Base-by-base conservation (phyloP, 2,888 invertebrate genomes). In the Prosopocoilus inquinatus region DNA sequence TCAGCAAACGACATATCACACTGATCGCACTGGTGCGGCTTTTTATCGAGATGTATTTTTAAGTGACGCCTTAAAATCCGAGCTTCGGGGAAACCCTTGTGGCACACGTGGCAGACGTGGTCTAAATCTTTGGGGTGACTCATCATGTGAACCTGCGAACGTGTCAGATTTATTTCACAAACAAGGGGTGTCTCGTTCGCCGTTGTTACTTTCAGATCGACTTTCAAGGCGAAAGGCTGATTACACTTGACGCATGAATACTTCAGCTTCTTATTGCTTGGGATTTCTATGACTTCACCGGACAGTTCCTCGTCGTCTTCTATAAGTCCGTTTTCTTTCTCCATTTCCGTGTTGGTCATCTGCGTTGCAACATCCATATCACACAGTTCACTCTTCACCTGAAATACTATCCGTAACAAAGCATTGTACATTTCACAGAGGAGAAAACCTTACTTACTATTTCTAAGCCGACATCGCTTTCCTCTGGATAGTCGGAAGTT, bases 1-100 rank as follows among this genome's bases (percentile, higher is more conserved):
- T 80, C 80, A 0, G 80, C 77, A 68, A 81, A 81, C 1, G 78
- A 73, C 77, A 78, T 80, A 44, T 77, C 73, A 59, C 81, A 81
- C 41, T 78, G 74, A 59, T 76, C 74, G 60, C 81, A 81, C 53
- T 76, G 74, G 62, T 79, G 79, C 0, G 79, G 78, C 64, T 80
- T 81, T 50, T 73, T 75, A 47, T 75, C 73, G 39, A 78, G 63
- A 60, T 80, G 80, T 36, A 77, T 80, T 67, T 80, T 80, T 34
- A 75, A 63, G 62, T 80, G 80, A 0, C 80, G 71, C 51, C 76
- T 76, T 39, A 79, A 66, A 35, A 79, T 77, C 28, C 77, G 66
- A 2, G 75, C 73, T 65, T 78, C 77, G 0, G 76, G 65, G 61
- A 79, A 80, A 0, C 66, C 72, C 64, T 80, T 80, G 33, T 73